Evolutionary conservation across 2,888 invertebrate species (phyloP).

Genomic region (Acleris laterana): DNA sequence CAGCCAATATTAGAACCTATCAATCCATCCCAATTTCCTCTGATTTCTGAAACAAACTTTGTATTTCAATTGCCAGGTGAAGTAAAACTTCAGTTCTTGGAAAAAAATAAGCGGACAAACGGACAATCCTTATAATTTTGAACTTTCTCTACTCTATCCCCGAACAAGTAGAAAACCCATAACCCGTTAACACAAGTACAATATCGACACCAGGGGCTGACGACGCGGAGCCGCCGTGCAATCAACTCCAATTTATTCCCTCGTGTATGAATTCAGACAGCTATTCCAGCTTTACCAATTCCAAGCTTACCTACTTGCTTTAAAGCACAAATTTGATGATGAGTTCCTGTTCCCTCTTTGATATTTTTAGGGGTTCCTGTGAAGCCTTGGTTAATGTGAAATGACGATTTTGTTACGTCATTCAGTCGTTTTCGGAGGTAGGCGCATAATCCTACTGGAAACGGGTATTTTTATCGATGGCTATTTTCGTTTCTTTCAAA

Average conservation of each 20-base stretch:
- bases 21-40: too few species aligned
- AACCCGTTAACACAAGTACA: slow-evolving; percentile 35
- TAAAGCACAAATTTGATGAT: background rate
- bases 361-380: slow-evolving; percentile 17
- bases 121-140: too few species aligned
- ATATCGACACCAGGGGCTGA: slow-evolving; percentile 31
- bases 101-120: too few species aligned
- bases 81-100: too few species aligned
- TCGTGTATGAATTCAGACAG: slow-evolving; percentile 15
- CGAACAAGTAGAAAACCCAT: slow-evolving; percentile 18
- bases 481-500: too few species aligned
- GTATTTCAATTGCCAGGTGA: too few species aligned
- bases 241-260: slow-evolving; percentile 36
- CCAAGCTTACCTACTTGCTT: background rate
- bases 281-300: background rate
- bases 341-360: background rate
- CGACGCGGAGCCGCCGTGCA: slow-evolving; percentile 25
- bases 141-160: slow-evolving; percentile 14
- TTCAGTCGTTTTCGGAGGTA: background rate
- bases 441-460: too few species aligned
- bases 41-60: too few species aligned
- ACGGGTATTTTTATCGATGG: too few species aligned
- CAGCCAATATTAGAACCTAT: too few species aligned
- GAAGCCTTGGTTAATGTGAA: slow-evolving; percentile 17
- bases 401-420: slow-evolving; percentile 7